Conservation (phyloP, 2,113 vertebrate species). For the Pangasianodon gigas region DNA sequence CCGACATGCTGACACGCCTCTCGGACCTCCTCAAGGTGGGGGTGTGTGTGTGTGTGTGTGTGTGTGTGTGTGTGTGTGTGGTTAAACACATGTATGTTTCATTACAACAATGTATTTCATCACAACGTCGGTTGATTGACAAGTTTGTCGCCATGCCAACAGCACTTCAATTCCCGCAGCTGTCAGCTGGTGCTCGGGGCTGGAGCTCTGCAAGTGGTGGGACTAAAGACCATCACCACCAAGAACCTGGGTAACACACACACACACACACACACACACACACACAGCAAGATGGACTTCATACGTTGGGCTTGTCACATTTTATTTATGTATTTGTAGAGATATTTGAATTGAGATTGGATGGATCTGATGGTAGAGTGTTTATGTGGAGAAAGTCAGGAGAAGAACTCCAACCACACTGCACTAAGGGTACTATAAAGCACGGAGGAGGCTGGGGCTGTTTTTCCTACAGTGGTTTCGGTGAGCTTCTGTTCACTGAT, state of each 20-base stretch:
- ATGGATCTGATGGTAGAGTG: no score
- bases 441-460: no score
- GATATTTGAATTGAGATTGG: no score
- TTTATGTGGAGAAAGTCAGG: no score
- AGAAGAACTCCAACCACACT: no score
- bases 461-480: no score
- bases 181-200: conserved; percentile 97
- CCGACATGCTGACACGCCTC: conserved; percentile 94
- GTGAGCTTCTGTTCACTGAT: no score
- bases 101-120: neutral
- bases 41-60: neutral
- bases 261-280: conserved; percentile 10
- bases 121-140: conserved; percentile 18
- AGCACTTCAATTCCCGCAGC: conserved; percentile 99
- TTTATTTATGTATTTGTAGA: no score
- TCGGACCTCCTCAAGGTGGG: conserved; percentile 92
- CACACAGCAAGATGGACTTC: no score
- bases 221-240: conserved; percentile 98
- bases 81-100: neutral
- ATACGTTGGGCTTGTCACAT: no score
- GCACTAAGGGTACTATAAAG: no score
- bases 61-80: neutral
- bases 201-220: conserved; percentile 94
- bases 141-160: conserved; percentile 46
- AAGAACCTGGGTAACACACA: conserved; percentile 88